A percentile compares a stretch with the other conserved stretches of the same genome.
phyloP scores from a whole-genome alignment of 2,113 vertebrate species.

The Jaculus jaculus region DNA sequence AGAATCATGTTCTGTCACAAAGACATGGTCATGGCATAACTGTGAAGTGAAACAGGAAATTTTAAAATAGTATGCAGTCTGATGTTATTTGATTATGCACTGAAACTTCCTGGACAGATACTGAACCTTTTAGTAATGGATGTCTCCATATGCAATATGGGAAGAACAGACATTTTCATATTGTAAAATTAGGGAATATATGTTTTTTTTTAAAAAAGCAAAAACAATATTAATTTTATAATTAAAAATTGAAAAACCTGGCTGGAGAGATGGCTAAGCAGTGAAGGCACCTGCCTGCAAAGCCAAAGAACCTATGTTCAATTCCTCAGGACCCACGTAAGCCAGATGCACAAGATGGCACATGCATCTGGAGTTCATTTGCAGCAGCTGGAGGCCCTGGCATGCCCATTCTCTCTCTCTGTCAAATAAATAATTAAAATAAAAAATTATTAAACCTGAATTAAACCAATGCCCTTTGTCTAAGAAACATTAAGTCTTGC shows the following conservation, averaged over 20 bases:
- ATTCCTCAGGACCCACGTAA: too few relatives aligned
- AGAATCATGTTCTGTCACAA: neutral
- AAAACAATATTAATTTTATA: too few relatives aligned
- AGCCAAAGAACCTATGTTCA: too few relatives aligned
- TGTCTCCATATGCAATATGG: neutral
- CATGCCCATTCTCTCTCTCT: too few relatives aligned
- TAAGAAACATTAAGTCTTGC: constrained; percentile 6
- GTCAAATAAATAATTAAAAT: too few relatives aligned
- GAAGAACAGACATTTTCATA: neutral
- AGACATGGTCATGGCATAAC: neutral
- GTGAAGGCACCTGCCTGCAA: too few relatives aligned
- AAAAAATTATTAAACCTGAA: too few relatives aligned
- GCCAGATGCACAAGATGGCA: too few relatives aligned
- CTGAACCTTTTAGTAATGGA: neutral
- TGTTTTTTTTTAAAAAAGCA: neutral
- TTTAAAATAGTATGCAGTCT: neutral
- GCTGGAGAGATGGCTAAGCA: too few relatives aligned
- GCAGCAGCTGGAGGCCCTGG: too few relatives aligned
- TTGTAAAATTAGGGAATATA: neutral
- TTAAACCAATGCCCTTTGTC: neutral
- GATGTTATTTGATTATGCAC: neutral
- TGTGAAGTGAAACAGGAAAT: neutral
- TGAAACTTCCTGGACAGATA: neutral
- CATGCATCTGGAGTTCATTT: too few relatives aligned
- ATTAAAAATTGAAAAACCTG: too few relatives aligned